Evolutionary conservation across 2,113 vertebrate genomes (phyloP).

Genomic region (Perca flavescens): DNA sequence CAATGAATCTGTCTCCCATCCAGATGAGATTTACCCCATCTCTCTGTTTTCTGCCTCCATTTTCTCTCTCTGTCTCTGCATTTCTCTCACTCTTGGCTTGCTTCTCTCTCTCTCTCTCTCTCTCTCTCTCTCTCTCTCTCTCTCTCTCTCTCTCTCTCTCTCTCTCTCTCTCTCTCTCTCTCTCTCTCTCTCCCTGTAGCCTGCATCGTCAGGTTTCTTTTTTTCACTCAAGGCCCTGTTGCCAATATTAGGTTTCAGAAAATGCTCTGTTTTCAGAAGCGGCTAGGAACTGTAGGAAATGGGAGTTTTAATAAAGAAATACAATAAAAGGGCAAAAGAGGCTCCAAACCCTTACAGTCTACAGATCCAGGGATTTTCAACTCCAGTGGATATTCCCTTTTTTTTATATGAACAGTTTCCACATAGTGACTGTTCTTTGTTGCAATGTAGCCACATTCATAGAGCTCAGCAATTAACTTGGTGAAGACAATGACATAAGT

Average conservation of each 20-base stretch:
- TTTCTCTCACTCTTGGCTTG: not conserved
- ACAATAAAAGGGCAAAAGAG: conserved; percentile 48
- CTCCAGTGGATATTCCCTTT: conserved; percentile 11
- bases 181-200: conserved; percentile 13
- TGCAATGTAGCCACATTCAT: not conserved
- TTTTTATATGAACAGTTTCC: conserved; percentile 27
- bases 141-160: not conserved
- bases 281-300: conserved; percentile 59
- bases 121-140: conserved; percentile 2
- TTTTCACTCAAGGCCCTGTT: conserved; percentile 54
- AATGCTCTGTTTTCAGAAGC: conserved; percentile 55
- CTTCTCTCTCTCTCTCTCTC: conserved; percentile 9
- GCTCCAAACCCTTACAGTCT: conserved; percentile 38
- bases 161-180: conserved; percentile 1
- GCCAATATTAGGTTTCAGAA: conserved; percentile 75
- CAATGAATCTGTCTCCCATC: conserved; percentile 53
- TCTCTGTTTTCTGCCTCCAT: conserved; percentile 16
- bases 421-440: not conserved
- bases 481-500: not conserved
- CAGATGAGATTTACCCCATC: conserved; percentile 61
- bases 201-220: conserved; percentile 43
- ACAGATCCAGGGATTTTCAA: conserved; percentile 36
- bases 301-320: conserved; percentile 66
- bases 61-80: conserved; percentile 17
- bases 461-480: not conserved